Conservation (phyloP, 2,113 vertebrate genomes). For the Raphicerus campestris region DNA sequence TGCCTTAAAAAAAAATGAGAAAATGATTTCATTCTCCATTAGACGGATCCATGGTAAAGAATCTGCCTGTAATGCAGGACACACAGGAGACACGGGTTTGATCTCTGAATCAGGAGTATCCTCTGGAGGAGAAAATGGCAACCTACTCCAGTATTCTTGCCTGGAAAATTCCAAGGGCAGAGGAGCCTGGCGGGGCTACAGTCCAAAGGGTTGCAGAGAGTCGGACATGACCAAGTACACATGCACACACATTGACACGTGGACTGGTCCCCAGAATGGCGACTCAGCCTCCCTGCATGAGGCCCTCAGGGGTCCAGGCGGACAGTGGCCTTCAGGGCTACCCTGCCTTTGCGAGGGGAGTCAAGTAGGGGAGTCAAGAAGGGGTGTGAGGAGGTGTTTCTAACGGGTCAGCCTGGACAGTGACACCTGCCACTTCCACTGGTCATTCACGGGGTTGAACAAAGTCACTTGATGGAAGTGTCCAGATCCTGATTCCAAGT, state of each 20-base stretch:
- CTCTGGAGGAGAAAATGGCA: neutral
- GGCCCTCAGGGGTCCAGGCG: neutral
- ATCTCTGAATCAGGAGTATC: neutral
- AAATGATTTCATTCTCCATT: neutral
- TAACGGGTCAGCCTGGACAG: rapidly evolving
- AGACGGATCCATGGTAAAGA: neutral
- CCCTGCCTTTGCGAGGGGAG: neutral
- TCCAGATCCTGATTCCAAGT: neutral
- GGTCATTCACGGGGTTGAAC: rapidly evolving
- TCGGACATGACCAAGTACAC: neutral
- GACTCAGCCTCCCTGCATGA: rapidly evolving
- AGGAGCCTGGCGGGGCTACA: neutral
- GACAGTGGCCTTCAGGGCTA: rapidly evolving
- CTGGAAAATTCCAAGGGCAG: neutral
- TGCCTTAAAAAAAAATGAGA: neutral
- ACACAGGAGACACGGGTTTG: neutral
- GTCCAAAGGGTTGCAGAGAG: neutral
- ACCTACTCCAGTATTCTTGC: neutral
- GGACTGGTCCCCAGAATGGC: neutral
- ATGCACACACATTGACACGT: neutral
- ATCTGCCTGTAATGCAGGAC: neutral
- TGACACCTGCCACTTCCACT: rapidly evolving
- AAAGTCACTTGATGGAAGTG: rapidly evolving
- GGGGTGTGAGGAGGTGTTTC: rapidly evolving
- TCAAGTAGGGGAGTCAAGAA: neutral